phyloP scores from a whole-genome alignment of 2,797 vertebrate genomes.

The Potorous gilbertii region DNA sequence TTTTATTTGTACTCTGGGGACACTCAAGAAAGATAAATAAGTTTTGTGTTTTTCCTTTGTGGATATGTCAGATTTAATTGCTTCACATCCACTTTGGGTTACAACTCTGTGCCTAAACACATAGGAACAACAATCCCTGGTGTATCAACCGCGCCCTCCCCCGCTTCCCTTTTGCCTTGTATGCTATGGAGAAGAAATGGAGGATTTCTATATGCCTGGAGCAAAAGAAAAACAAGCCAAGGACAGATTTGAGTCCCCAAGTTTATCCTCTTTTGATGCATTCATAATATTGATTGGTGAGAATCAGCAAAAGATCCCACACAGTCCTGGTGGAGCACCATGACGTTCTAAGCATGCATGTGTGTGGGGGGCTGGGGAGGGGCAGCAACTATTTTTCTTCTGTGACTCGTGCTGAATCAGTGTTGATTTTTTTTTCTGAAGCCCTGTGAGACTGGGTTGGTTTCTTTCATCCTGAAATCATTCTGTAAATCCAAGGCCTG shows the following conservation, averaged over 20 bases:
- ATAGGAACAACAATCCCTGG: not conserved
- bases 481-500: not conserved
- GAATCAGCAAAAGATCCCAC: not conserved
- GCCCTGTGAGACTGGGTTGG: not conserved
- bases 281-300: not conserved
- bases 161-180: not conserved
- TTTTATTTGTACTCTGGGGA: not conserved
- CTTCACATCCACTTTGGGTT: not conserved
- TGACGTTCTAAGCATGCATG: conserved; percentile 4
- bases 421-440: conserved; percentile 13
- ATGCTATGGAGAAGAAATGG: not conserved
- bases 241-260: not conserved
- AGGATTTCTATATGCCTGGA: not conserved
- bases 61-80: not conserved
- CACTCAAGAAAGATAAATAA: not conserved
- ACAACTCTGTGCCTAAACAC: not conserved
- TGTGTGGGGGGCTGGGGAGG: too few species aligned
- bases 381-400: not conserved
- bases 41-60: conserved; percentile 8
- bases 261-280: not conserved
- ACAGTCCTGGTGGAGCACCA: not conserved
- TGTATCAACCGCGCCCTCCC: not conserved
- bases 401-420: not conserved
- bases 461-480: conserved; percentile 19
- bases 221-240: not conserved